phyloP scores from a whole-genome alignment of 2,888 invertebrate genomes.

The Drosophila affinis region DNA sequence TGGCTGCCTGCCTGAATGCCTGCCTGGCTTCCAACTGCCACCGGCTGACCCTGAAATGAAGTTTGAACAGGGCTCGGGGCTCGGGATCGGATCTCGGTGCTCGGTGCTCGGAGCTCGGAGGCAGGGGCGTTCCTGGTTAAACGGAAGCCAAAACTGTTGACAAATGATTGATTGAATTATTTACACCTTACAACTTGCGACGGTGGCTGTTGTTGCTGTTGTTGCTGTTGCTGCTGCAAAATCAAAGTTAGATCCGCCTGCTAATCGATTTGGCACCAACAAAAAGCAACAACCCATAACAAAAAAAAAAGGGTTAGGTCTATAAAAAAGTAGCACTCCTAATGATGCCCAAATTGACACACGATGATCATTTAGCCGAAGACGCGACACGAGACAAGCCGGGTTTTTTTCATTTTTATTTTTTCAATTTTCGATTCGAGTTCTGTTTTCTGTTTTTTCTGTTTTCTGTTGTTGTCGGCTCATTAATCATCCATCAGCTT shows the following conservation, averaged over 20 bases:
- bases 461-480: slow-evolving; percentile 34
- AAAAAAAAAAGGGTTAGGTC: slow-evolving; percentile 67
- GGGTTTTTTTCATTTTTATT: slow-evolving; percentile 29
- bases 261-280: slow-evolving; percentile 74
- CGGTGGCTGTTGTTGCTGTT: background rate
- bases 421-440: slow-evolving; percentile 6
- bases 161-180: slow-evolving; percentile 79
- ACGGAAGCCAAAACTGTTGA: slow-evolving; percentile 78
- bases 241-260: slow-evolving; percentile 78
- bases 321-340: slow-evolving; percentile 56
- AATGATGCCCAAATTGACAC: slow-evolving; percentile 79
- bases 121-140: slow-evolving; percentile 39
- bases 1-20: background rate
- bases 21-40: slow-evolving; percentile 25
- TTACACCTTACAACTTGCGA: slow-evolving; percentile 74
- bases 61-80: background rate
- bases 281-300: slow-evolving; percentile 12
- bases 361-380: slow-evolving; percentile 75
- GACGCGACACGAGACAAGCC: slow-evolving; percentile 63
- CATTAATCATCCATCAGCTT: slow-evolving; percentile 77
- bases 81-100: no score
- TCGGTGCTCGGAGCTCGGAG: background rate
- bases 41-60: slow-evolving; percentile 63
- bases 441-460: background rate
- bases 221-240: slow-evolving; percentile 46